These are phyloP conservation scores for Sicus ferrugineus DNA, from an alignment of 2,888 invertebrate genomes.

Conservation along the genomic window DNA sequence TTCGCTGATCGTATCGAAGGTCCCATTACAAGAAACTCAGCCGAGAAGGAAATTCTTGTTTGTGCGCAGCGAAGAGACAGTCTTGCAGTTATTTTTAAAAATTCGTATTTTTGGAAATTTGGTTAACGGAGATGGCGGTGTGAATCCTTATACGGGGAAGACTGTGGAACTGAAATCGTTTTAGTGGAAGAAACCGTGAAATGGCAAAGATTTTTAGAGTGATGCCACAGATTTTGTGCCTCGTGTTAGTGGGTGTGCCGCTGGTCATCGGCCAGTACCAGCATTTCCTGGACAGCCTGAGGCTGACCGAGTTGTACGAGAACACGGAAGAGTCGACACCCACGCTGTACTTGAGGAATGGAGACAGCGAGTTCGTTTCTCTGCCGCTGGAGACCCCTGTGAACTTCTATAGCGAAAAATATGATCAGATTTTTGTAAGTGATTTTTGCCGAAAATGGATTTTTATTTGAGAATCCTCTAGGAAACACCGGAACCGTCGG, in stretches of 20 bases:
- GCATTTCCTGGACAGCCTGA: slow-evolving; percentile 54
- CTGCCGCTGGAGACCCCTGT: slow-evolving; percentile 69
- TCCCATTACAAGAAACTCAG: slow-evolving; percentile 29
- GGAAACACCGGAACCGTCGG: too few species aligned
- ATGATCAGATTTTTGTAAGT: slow-evolving; percentile 86
- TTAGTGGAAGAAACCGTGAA: slow-evolving; percentile 35
- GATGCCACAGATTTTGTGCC: slow-evolving; percentile 48
- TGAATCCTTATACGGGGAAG: slow-evolving; percentile 30
- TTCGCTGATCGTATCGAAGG: slow-evolving; percentile 41
- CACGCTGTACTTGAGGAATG: slow-evolving; percentile 52
- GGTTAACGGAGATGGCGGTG: slow-evolving; percentile 28
- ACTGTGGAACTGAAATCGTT: slow-evolving; percentile 31
- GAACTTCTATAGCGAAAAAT: slow-evolving; percentile 79
- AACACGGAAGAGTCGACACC: slow-evolving; percentile 45
- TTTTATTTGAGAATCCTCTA: not conserved
- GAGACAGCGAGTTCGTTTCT: slow-evolving; percentile 57
- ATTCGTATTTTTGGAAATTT: slow-evolving; percentile 54
- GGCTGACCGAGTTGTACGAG: slow-evolving; percentile 55
- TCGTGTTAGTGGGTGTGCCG: slow-evolving; percentile 45
- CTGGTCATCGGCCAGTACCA: slow-evolving; percentile 50
- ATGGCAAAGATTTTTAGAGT: slow-evolving; percentile 39
- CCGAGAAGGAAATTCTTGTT: slow-evolving; percentile 15
- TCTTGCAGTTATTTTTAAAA: slow-evolving; percentile 56
- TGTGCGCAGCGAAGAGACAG: slow-evolving; percentile 33
- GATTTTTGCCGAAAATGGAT: not conserved